Base-by-base conservation (phyloP, 64 coral and sea anemone species). In the Stichodactyla mertensii region DNA sequence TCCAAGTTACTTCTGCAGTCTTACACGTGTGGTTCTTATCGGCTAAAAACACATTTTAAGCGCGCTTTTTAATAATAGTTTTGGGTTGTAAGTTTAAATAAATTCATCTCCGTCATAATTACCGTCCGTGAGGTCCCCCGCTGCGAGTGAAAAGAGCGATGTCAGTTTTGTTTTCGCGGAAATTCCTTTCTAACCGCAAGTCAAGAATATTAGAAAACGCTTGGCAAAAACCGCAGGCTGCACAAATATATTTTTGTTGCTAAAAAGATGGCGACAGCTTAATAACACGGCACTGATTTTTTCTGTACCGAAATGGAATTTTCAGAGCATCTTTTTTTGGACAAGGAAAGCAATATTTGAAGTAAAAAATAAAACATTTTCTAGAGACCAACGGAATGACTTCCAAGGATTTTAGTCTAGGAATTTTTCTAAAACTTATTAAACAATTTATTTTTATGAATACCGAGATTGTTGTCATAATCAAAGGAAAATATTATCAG, bases 71-170 rank as follows among this genome's bases (percentile, higher is more conserved):
- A n/a, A n/a, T 66, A 22, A 66, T 66, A n/a, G 8, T 66, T 62
- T 66, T 66, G 62, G 19, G 19, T 22, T 66, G 62, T n/a, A 36
- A 19, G 69, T 74, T 74, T 74, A 13, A 7, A 5, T 5, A 23
- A 22, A 7, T n/a, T 22, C 5, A 24, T 27, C 2, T 74, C 24
- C 69, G 69, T 31, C 22, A 13, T 31, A 74, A 74, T 52, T 81
- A 81, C 78, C 7, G 19, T 81, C 53, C 51, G 78, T 81, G 78
- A 81, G 78, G 53, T 18, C 78, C 52, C 51, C 78, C 10, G 78
- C 78, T 81, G 78, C 22, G 78, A 14, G 24, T 51, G 31, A 52
- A 31, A 26, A 27, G 69, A 27, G 69, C 69, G 12, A 74, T 10
- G n/a, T 10, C n/a, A 27, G 1, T 27, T 23, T 26, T 74, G 69